phyloP scores from a whole-genome alignment of 2,797 vertebrate genomes.

The Choloepus didactylus region DNA sequence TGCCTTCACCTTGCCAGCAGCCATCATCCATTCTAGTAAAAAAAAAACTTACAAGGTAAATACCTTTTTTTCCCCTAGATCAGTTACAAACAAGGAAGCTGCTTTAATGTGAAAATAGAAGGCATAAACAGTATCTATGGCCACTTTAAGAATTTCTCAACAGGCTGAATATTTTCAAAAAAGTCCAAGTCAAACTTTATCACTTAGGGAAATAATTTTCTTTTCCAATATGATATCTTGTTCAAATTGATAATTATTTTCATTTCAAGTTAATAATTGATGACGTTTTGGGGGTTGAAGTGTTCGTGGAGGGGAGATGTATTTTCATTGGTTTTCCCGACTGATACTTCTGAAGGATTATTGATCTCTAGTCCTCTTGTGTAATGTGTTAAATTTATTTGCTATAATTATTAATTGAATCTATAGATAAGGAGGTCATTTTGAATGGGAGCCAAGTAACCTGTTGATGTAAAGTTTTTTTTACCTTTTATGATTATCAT shows the following conservation, averaged over 20 bases:
- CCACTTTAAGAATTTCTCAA: conserved; percentile 24
- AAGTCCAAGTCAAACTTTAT: neutral
- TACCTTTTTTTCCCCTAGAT: conserved; percentile 45
- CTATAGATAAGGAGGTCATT: conserved; percentile 56
- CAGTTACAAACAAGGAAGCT: conserved; percentile 10
- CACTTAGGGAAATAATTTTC: neutral
- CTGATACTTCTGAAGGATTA: neutral
- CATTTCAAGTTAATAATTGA: neutral
- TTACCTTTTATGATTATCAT: conserved; percentile 78
- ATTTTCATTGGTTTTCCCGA: neutral
- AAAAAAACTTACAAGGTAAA: neutral
- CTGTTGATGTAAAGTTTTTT: conserved; percentile 80
- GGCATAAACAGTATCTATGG: neutral
- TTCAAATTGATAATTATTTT: conserved; percentile 33
- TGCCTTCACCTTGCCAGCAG: neutral
- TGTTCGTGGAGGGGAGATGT: neutral
- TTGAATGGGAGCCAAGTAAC: conserved; percentile 74
- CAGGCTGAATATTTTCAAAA: conserved; percentile 36
- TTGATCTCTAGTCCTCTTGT: neutral
- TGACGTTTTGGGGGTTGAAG: neutral
- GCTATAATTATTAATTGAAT: conserved; percentile 3
- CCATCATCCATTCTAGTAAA: neutral
- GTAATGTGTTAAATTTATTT: conserved; percentile 10
- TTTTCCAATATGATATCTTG: neutral
- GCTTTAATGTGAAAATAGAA: conserved; percentile 49